phyloP scores from a whole-genome alignment of 2,888 invertebrate species.

The Phania funesta region DNA sequence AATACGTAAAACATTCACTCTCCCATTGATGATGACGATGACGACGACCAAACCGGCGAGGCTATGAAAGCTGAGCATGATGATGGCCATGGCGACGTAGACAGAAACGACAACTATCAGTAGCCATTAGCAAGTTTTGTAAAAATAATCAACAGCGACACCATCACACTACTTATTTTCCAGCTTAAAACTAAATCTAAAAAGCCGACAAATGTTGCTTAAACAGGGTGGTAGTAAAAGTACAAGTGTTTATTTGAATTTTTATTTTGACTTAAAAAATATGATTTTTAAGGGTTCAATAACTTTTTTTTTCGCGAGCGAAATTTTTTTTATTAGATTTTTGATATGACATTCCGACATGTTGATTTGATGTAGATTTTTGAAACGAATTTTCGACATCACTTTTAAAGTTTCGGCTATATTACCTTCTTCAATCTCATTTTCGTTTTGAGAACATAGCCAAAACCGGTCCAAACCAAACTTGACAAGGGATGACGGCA shows the following conservation, averaged over 20 bases:
- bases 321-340: too few relatives aligned
- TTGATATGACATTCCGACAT: too few relatives aligned
- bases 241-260: not conserved
- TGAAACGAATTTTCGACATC: too few relatives aligned
- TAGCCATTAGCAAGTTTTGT: slow-evolving; percentile 66
- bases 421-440: too few relatives aligned
- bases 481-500: too few relatives aligned
- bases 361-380: too few relatives aligned
- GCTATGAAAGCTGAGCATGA: slow-evolving; percentile 30
- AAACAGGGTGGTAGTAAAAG: slow-evolving; percentile 21
- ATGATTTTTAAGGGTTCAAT: not conserved
- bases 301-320: too few relatives aligned
- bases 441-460: too few relatives aligned
- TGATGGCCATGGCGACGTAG: slow-evolving; percentile 29
- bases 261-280: too few relatives aligned
- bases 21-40: slow-evolving; percentile 33
- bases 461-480: too few relatives aligned
- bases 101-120: slow-evolving; percentile 52
- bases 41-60: slow-evolving; percentile 4
- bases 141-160: slow-evolving; percentile 66
- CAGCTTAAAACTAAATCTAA: slow-evolving; percentile 56
- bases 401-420: too few relatives aligned
- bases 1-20: slow-evolving; percentile 61
- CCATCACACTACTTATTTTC: slow-evolving; percentile 65
- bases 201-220: slow-evolving; percentile 57